phyloP scores from a whole-genome alignment of 2,888 invertebrate genomes.

The Ferdinandea cuprea region DNA sequence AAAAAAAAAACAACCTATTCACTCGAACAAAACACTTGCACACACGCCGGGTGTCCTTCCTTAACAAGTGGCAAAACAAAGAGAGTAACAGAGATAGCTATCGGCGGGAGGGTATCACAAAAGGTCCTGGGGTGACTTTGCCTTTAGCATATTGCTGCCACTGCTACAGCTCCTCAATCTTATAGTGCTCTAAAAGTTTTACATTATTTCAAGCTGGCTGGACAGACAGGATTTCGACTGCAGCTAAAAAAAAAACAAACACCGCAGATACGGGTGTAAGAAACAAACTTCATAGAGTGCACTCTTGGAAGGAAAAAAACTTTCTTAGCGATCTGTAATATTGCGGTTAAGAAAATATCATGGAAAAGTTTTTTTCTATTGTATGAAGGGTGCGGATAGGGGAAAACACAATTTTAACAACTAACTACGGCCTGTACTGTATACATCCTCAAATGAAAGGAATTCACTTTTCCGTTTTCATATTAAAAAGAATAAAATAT shows the following conservation, averaged over 20 bases:
- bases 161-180: constrained; percentile 34
- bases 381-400: no score
- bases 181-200: constrained; percentile 44
- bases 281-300: constrained; percentile 11
- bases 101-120: constrained; percentile 8
- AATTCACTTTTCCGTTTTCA: constrained; percentile 41
- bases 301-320: constrained; percentile 24
- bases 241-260: no score
- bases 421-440: constrained; percentile 40
- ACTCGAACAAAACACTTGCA: constrained; percentile 18
- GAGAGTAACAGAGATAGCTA: constrained; percentile 29
- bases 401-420: background rate
- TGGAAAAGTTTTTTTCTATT: no score
- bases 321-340: constrained; percentile 7
- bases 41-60: constrained; percentile 17
- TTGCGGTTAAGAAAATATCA: constrained; percentile 3
- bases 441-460: no score
- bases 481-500: constrained; percentile 28
- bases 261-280: background rate
- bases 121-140: constrained; percentile 27
- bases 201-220: constrained; percentile 56
- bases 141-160: constrained; percentile 24
- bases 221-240: constrained; percentile 38
- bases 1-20: constrained; percentile 17
- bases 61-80: constrained; percentile 33